Percentiles rank a stretch among this genome's conserved stretches.
Evolutionary conservation across 2,113 vertebrate genomes (phyloP).

Genomic region (Hylia prasina): DNA sequence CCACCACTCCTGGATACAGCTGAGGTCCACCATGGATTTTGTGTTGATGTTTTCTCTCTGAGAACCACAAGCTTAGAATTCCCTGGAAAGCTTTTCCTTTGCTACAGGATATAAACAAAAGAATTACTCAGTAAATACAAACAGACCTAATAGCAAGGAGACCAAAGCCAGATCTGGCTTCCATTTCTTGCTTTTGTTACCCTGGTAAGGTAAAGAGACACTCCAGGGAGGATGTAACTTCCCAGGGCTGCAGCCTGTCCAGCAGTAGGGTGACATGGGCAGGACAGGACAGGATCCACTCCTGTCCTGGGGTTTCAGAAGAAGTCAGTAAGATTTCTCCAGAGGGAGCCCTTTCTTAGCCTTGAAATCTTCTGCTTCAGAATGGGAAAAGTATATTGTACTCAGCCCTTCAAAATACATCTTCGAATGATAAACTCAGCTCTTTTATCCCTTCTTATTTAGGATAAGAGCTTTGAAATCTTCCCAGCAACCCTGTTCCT

Average conservation of each 20-base stretch:
- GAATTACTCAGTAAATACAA: not conserved
- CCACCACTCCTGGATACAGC: not conserved
- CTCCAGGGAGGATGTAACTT: not conserved
- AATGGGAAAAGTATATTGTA: not conserved
- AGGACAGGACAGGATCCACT: not conserved
- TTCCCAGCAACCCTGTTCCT: not conserved
- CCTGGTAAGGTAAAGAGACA: not conserved
- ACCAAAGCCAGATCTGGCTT: not conserved
- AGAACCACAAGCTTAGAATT: not conserved
- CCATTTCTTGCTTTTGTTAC: not conserved
- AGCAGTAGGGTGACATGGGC: not conserved
- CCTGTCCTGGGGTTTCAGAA: not conserved
- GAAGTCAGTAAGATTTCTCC: not conserved
- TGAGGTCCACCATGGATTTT: not conserved
- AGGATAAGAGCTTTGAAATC: not conserved
- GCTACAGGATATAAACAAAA: not conserved
- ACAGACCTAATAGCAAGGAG: not conserved
- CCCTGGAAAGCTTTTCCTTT: not conserved
- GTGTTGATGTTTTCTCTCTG: not conserved
- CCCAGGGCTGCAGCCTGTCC: not conserved
- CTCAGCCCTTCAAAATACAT: not conserved
- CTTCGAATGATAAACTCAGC: not conserved
- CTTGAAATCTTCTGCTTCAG: not conserved
- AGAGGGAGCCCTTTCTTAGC: constrained; percentile 28
- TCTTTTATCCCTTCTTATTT: not conserved